phyloP scores from a whole-genome alignment of 2,888 invertebrate genomes.

The Agonopterix alstromeriana region DNA sequence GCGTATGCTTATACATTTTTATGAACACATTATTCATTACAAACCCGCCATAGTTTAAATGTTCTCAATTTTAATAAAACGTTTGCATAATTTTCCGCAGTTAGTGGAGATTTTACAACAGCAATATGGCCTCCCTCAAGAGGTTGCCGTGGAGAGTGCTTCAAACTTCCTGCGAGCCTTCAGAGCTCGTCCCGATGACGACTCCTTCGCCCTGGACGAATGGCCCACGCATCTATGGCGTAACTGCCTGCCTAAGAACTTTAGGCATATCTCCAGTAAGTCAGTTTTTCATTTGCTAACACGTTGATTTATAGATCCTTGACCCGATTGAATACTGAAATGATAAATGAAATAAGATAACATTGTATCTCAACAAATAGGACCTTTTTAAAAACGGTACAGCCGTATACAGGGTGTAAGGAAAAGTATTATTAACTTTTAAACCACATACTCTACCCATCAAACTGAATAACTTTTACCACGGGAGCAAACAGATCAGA shows the following conservation, averaged over 20 bases:
- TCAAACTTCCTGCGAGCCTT: constrained; percentile 84
- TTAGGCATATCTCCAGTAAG: constrained; percentile 82
- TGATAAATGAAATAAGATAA: too few species aligned
- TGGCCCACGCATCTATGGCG: constrained; percentile 89
- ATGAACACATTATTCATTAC: too few species aligned
- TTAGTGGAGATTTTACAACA: constrained; percentile 70
- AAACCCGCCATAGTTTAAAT: not conserved
- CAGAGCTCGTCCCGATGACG: constrained; percentile 88
- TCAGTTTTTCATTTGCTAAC: constrained; percentile 9
- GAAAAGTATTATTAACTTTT: too few species aligned
- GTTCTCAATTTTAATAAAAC: not conserved
- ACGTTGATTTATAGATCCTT: too few species aligned
- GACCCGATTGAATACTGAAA: too few species aligned
- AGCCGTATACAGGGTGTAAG: too few species aligned
- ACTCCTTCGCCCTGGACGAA: constrained; percentile 81
- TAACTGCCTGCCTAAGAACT: constrained; percentile 84
- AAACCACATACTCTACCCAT: too few species aligned
- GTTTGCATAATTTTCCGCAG: constrained; percentile 27
- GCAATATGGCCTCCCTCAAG: constrained; percentile 81
- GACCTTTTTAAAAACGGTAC: too few species aligned
- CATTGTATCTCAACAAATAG: too few species aligned
- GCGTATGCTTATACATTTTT: too few species aligned
- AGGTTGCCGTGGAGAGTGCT: constrained; percentile 80
- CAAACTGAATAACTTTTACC: too few species aligned
- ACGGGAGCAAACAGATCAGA: too few species aligned